A percentile compares a stretch with the other conserved stretches of the same genome.
These are phyloP conservation scores for Pachliopta kotzebuea DNA, from an alignment of 2,888 invertebrate genomes.

Conservation along the genomic window DNA sequence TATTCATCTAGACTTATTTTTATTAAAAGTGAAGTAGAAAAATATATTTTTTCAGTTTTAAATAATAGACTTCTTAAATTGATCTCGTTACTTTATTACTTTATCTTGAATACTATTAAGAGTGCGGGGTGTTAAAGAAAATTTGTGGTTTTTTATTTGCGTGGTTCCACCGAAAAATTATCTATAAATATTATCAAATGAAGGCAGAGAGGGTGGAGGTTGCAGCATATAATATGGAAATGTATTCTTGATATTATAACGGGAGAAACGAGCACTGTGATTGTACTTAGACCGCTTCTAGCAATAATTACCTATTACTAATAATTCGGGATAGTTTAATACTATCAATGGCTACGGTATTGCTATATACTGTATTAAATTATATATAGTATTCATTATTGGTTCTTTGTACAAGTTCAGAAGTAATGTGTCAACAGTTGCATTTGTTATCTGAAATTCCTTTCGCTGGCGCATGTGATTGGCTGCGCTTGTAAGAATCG, in stretches of 20 bases:
- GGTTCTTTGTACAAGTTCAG: neutral
- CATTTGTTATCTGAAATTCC: slow-evolving; percentile 13
- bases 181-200: no score
- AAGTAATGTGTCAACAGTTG: slow-evolving; percentile 18
- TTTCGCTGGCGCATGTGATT: slow-evolving; percentile 18
- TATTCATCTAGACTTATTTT: neutral
- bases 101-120: neutral
- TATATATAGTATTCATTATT: no score
- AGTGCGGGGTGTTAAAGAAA: no score
- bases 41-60: neutral
- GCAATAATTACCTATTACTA: no score
- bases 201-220: neutral
- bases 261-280: neutral
- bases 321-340: no score
- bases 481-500: slow-evolving; percentile 26
- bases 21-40: neutral
- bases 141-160: neutral
- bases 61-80: neutral
- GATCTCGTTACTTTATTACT: neutral
- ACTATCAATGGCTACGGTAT: no score
- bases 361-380: no score
- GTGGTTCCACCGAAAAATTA: no score
- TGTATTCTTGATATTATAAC: neutral
- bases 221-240: neutral
- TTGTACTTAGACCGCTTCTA: no score